Conservation (phyloP, 2,113 vertebrate species). For the Sterrhoptilus dennistouni region DNA sequence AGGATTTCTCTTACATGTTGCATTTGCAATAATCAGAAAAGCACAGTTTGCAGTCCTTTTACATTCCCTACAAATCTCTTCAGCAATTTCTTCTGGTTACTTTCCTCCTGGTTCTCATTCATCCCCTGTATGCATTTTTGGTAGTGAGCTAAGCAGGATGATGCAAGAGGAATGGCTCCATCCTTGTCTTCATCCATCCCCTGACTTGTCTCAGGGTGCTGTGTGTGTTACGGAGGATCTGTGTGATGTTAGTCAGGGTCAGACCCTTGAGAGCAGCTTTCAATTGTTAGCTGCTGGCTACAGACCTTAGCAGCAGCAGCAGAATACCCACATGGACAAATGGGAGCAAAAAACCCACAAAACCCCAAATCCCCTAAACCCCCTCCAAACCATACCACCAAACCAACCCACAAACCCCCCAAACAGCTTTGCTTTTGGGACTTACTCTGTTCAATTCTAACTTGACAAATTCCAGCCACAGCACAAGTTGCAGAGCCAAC, state of each 20-base stretch:
- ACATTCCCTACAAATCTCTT: not conserved
- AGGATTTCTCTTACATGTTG: not conserved
- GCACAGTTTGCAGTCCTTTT: not conserved
- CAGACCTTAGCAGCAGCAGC: not conserved
- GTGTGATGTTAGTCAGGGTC: not conserved
- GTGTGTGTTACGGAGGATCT: not conserved
- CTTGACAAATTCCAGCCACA: not conserved
- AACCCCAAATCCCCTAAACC: not conserved
- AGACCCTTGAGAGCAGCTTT: not conserved
- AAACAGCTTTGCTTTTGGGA: not conserved
- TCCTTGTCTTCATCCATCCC: not conserved
- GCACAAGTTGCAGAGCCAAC: accelerated
- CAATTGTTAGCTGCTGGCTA: not conserved
- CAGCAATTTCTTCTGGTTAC: not conserved
- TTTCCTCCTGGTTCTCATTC: not conserved
- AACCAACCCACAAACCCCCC: not conserved
- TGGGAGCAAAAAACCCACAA: accelerated
- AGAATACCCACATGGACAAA: not conserved
- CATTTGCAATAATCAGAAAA: not conserved
- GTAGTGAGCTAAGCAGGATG: not conserved
- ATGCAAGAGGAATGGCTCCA: not conserved
- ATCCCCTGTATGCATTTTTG: accelerated
- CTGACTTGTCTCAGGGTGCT: not conserved
- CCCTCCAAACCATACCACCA: not conserved
- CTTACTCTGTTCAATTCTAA: not conserved